Evolutionary conservation across 2,113 vertebrate genomes (phyloP), one percentile per base, ranked within the genome.

Genomic region (Thryonomys swinderianus): DNA sequence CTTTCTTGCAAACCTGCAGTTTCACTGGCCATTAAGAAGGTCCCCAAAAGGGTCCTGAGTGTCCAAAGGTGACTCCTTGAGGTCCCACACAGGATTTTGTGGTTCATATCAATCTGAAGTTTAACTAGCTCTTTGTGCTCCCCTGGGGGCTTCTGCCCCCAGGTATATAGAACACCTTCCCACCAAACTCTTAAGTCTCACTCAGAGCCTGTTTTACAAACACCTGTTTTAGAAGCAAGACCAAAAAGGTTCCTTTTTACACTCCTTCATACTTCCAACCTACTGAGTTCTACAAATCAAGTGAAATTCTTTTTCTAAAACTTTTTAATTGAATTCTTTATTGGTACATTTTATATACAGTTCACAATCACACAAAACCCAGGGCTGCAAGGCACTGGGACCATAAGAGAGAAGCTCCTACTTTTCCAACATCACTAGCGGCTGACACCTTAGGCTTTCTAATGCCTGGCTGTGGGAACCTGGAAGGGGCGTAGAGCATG

Each of bases 401-500:
- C 4, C 21, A 30, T 37, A 51, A 51, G 6, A 14, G 20, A 34
- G 53, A 61, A 67, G 30, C 5, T 12, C 74, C 62, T 13, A 7
- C 30, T 79, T 81, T 76, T 21, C 40, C 82, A 73, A 23, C 4
- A 4, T 2, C 7, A 4, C 20, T 4, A 20, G 17, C 7, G 30
- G 76, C 59, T 16, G 25, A 90, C 73, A 42, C 62, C 34, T 7
- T 3, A 0, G 2, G 51, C 7, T 62, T 10, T 51, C 62, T 10
- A 48, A 85, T 51, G n/a, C 74, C 55, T 10, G 84, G 30, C 57
- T 6, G 1, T 10, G n/a, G 42, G 51, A 20, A 67, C 55, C 1
- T 1, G 2, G 4, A 62, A n/a, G 61, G 32, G 59, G 32, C 23
- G 10, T 14, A 4, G 17, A 1, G 23, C 45, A 30, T 20, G 2